These are phyloP conservation scores for Drosophila pectinifera DNA, from an alignment of 1,140 invertebrate genomes.

Conservation along the genomic window DNA sequence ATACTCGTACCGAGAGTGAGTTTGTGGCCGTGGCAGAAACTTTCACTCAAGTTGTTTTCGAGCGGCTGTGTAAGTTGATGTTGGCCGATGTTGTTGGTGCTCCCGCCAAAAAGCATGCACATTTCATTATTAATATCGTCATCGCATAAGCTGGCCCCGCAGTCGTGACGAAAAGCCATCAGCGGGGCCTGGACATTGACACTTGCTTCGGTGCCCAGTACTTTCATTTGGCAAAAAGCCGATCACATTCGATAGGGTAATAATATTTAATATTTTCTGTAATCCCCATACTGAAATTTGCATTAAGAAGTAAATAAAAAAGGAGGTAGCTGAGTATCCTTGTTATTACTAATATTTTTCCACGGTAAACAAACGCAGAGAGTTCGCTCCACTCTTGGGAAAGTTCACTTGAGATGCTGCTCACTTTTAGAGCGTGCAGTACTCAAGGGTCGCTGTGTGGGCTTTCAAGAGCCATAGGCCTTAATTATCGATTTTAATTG, in stretches of 20 bases:
- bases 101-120: conserved; percentile 77
- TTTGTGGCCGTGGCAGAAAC: conserved; percentile 55
- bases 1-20: conserved; percentile 36
- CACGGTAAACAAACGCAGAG: too few relatives aligned
- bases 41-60: conserved; percentile 75
- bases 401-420: conserved; percentile 17
- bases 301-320: neutral
- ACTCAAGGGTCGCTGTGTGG: conserved; percentile 23
- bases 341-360: neutral
- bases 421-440: conserved; percentile 18
- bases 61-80: conserved; percentile 33
- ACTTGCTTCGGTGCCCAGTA: conserved; percentile 63
- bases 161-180: conserved; percentile 79
- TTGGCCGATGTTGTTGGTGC: conserved; percentile 39
- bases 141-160: conserved; percentile 52
- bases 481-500: conserved; percentile 74
- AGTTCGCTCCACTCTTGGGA: too few relatives aligned
- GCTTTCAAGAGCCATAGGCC: conserved; percentile 34
- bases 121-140: conserved; percentile 78
- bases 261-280: neutral
- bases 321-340: too few relatives aligned
- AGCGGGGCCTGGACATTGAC: conserved; percentile 76
- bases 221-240: conserved; percentile 64
- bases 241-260: neutral
- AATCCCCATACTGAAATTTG: neutral